Conservation (phyloP, 2,797 vertebrate species). For the Urocyon cinereoargenteus region DNA sequence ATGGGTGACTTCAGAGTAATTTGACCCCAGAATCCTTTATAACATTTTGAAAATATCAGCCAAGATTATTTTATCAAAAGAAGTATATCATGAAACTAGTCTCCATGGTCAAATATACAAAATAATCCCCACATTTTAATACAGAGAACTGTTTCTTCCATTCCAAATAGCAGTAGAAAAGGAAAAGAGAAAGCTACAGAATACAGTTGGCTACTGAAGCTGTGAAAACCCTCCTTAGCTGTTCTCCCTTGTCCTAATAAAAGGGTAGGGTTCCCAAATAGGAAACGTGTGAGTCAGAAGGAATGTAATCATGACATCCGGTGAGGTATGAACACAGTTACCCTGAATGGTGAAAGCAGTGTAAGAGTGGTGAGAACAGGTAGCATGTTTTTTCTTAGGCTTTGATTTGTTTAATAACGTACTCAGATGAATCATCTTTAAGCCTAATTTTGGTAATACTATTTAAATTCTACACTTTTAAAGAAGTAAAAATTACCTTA, state of each 20-base stretch:
- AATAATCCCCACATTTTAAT: not conserved
- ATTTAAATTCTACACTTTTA: slow-evolving; percentile 28
- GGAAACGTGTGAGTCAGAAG: not conserved
- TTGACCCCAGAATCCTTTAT: not conserved
- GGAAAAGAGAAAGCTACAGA: not conserved
- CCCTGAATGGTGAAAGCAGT: not conserved
- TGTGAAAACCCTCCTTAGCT: not conserved
- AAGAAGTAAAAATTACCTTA: slow-evolving; percentile 49
- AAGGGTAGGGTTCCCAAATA: not conserved
- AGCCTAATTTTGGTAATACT: slow-evolving; percentile 11
- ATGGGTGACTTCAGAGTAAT: not conserved
- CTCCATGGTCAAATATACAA: not conserved
- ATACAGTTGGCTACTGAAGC: not conserved
- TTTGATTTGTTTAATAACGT: slow-evolving; percentile 54
- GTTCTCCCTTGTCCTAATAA: not conserved
- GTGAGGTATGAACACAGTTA: not conserved
- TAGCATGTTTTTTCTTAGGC: not conserved
- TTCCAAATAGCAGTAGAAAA: not conserved
- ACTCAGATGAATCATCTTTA: slow-evolving; percentile 25
- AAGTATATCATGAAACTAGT: not conserved
- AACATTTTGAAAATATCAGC: not conserved
- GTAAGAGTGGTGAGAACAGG: not conserved
- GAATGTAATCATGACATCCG: not conserved
- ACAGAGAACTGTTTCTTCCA: not conserved
- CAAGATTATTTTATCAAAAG: slow-evolving; percentile 1